Percentiles rank a stretch among this genome's conserved stretches.
Evolutionary conservation across 2,797 vertebrate genomes (phyloP).

Genomic region (Tinamus major): DNA sequence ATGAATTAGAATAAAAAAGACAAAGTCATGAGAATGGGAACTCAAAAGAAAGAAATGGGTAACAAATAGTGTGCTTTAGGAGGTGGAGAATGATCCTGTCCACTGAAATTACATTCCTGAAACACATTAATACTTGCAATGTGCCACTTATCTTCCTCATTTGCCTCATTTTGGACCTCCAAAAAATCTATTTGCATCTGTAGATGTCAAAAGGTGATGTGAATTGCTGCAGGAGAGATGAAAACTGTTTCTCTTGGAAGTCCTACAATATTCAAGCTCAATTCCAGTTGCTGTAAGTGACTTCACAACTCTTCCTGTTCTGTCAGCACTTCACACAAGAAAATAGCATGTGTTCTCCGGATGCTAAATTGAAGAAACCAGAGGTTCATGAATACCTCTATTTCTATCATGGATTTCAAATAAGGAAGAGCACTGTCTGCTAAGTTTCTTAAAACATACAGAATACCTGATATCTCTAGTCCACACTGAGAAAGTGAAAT

Average conservation of each 20-base stretch:
- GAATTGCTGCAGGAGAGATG: not conserved
- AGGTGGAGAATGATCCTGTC: not conserved
- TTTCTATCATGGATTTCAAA: not conserved
- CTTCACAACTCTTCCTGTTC: not conserved
- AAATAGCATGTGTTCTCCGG: not conserved
- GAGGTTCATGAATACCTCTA: too few species aligned
- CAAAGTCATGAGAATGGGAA: slow-evolving; percentile 9
- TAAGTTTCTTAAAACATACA: not conserved
- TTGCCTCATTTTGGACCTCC: not conserved
- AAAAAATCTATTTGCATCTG: not conserved
- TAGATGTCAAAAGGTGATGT: not conserved
- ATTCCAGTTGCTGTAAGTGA: not conserved
- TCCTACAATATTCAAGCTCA: not conserved
- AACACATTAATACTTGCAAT: not conserved
- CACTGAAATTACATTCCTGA: not conserved
- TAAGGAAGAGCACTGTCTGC: not conserved
- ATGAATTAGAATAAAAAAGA: slow-evolving; percentile 19
- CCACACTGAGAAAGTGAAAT: not conserved
- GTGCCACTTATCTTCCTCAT: not conserved
- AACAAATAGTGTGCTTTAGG: not conserved
- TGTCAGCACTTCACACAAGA: not conserved
- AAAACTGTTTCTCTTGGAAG: not conserved
- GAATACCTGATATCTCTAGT: not conserved
- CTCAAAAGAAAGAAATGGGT: not conserved
- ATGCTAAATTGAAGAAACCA: not conserved